Evolutionary conservation across 2,797 vertebrate species (phyloP).

Genomic region (Bovichtus diacanthus): DNA sequence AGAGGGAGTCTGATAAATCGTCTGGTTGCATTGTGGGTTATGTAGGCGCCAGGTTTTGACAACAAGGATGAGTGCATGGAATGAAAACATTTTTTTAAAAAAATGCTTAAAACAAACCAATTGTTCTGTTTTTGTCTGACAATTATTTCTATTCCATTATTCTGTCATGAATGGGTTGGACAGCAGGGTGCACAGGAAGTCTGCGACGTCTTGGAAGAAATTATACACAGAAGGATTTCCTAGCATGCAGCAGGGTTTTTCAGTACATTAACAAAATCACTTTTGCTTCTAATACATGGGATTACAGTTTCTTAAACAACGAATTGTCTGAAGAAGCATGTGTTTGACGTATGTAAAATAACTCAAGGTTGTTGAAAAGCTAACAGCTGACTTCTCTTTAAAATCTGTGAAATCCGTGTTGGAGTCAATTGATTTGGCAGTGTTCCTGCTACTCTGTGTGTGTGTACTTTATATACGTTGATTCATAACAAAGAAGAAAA

Average conservation of each 20-base stretch:
- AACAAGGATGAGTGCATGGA: not conserved
- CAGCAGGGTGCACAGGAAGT: not conserved
- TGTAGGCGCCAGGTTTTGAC: not conserved
- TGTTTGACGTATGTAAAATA: not conserved
- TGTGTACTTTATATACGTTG: not conserved
- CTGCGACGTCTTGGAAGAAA: not conserved
- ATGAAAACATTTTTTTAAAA: too few species aligned
- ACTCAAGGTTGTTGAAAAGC: not conserved
- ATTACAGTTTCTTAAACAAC: not conserved
- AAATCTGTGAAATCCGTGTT: not conserved
- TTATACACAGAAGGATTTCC: not conserved
- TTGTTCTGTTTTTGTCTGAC: slow-evolving; percentile 6
- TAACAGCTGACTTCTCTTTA: not conserved
- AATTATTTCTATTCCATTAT: not conserved
- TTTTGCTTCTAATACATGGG: not conserved
- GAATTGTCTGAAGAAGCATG: not conserved
- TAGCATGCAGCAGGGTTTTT: not conserved
- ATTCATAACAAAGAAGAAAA: not conserved
- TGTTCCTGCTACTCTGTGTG: not conserved
- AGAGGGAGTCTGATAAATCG: not conserved
- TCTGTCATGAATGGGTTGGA: not conserved
- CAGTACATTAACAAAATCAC: not conserved
- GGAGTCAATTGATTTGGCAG: not conserved
- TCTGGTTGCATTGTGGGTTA: slow-evolving; percentile 3
- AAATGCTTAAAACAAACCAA: not conserved